Base-by-base conservation (phyloP, 2,888 invertebrate species). In the Prenolepis imparis region DNA sequence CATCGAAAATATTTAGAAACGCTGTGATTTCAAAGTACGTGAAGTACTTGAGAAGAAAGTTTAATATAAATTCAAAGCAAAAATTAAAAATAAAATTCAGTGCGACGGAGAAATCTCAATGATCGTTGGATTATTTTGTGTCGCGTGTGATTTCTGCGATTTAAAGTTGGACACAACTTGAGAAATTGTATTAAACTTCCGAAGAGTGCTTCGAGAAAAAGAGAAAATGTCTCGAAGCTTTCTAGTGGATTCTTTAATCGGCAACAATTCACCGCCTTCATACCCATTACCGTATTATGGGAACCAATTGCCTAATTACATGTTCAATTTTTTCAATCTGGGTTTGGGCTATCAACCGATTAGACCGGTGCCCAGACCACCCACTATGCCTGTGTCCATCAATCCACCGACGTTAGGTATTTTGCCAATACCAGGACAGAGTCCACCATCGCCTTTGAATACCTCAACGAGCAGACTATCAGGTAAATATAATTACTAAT, bases 181-280 rank as follows among this genome's bases (percentile, higher is more conserved):
- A 72, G 9, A 57, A 70, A 12, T 68, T 78, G 68, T 36, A 12
- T 59, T 36, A 18, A 78, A 18, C 57, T 41, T 41, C 28, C 41
- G 24, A 11, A 32, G 6, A 15, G 57, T 57, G 41, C 4, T 59
- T 59, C 36, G 12, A 59, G n/a, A n/a, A n/a, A n/a, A n/a, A 2
- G n/a, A 12, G 36, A 72, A 24, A 21, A 98, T 98, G 97, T 98
- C 98, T 85, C 96, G 97, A 90, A 98, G 97, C 88, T 98, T 98
- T 93, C 94, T 97, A 82, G 97, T 98, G 92, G 98, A 98, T 92
- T 97, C 98, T 74, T 95, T 98, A 82, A 97, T 98, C 88, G 97
- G 96, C 95, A 96, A 96, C 91, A 96, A 92, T 74, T 90, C 96
- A 82, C 95, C 96, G 63, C 96, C 96, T 90, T 93, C 94, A 24